Evolutionary conservation across 2,888 invertebrate genomes (phyloP), one percentile per base, ranked within the genome.

Genomic region (Hypomecis punctinalis): DNA sequence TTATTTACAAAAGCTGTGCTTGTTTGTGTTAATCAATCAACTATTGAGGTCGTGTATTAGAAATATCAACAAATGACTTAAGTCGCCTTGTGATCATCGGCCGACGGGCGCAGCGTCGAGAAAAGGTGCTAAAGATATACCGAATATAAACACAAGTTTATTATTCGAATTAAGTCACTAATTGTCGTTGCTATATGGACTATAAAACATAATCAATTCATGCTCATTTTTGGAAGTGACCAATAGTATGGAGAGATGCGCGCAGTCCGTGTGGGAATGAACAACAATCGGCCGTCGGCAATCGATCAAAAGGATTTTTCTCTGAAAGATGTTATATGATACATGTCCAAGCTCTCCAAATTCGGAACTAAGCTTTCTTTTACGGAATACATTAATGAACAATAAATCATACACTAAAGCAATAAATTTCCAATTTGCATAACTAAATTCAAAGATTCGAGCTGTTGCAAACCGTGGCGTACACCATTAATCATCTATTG

Each of bases 261-360:
- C 80, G 74, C 74, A 74, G 76, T 78, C 84, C 92, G 92, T 92
- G 92, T 89, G 87, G 81, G 90, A 90, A 92, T 92, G 89, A 83
- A 79, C 83, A 91, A 91, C 91, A 90, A 74, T 78, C 71, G 74
- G 66, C 81, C 81, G 90, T 78, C 91, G 91, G 91, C 85, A 69
- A 75, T 71, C 76, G 75, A 76, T 90, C 90, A 91, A 92, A 90
- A 78, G 78, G 80, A 80, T 81, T 76, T 82, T 90, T 89, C 90
- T 83, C 83, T 88, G 91, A 89, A 91, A 79, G 79, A 76, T 82
- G 88, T 80, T 87, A 90, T 85, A 71, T 76, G 86, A 89, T 86
- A 89, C 84, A 57, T 49, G n/a, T 57, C 58, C 78, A 77, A 76
- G 72, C 76, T 83, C 81, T 75, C 79, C 80, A 74, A 78, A 79